phyloP scores from a whole-genome alignment of 2,113 vertebrate species.

The Pelvicachromis taeniatus region DNA sequence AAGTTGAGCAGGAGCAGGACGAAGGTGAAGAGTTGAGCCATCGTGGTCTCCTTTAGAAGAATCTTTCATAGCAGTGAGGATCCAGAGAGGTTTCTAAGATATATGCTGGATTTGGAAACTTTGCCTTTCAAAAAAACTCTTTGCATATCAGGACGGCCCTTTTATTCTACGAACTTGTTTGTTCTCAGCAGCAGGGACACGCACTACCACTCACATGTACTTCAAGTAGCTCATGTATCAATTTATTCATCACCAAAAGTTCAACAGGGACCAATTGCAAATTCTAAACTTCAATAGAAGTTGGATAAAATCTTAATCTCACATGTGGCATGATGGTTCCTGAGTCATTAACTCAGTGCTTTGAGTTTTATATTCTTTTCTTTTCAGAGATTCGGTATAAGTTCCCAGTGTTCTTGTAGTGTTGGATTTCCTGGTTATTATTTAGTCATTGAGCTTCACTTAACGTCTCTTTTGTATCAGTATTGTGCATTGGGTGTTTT shows the following conservation, averaged over 20 bases:
- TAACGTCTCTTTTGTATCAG: not conserved
- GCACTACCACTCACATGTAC: no score
- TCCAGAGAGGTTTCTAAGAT: not conserved
- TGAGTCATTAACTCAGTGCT: not conserved
- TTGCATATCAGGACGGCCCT: conserved; percentile 11
- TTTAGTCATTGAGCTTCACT: not conserved
- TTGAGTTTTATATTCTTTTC: not conserved
- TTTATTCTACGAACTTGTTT: not conserved
- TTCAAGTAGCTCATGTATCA: no score
- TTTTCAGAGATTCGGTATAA: not conserved
- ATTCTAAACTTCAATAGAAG: not conserved
- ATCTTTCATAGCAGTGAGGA: not conserved
- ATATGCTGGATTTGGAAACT: not conserved
- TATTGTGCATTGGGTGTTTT: not conserved
- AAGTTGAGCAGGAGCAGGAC: conserved; percentile 2
- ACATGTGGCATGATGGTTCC: not conserved
- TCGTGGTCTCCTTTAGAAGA: not conserved
- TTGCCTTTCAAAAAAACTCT: not conserved
- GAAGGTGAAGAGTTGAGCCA: not conserved
- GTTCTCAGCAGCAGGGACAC: not conserved
- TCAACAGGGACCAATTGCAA: not conserved
- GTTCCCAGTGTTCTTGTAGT: not conserved
- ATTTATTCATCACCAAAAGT: no score
- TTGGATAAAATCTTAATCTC: not conserved
- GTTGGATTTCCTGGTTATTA: not conserved